Conservation (phyloP, 1,140 invertebrate genomes). For the Pachypeltis micranthus region DNA sequence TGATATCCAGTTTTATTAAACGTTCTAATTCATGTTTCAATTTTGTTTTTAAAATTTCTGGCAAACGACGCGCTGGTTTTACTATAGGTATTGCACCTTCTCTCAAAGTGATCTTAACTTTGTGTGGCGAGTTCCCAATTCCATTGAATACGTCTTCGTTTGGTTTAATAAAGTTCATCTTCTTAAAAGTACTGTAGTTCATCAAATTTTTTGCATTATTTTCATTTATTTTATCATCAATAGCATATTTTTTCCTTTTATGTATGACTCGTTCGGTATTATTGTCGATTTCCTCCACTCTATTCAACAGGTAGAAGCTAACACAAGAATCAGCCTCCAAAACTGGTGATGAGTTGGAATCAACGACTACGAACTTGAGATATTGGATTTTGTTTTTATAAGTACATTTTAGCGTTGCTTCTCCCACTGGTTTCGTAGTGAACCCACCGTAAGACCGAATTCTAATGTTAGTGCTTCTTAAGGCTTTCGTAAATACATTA, state of each 20-base stretch:
- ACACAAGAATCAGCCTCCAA: neutral
- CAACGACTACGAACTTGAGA: neutral
- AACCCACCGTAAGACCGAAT: neutral
- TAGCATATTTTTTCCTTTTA: too few species aligned
- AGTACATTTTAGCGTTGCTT: neutral
- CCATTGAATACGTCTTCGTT: conserved; percentile 24
- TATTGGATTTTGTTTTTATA: neutral
- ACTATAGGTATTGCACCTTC: conserved; percentile 28
- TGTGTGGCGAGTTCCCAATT: conserved; percentile 31
- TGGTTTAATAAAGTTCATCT: conserved; percentile 8
- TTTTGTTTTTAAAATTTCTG: too few species aligned
- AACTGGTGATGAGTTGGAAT: neutral
- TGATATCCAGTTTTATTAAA: neutral
- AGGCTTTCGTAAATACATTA: neutral
- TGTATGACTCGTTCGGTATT: too few species aligned
- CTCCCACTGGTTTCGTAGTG: neutral
- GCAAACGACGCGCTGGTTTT: neutral
- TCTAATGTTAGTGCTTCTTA: neutral
- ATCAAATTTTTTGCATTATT: neutral
- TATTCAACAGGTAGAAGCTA: neutral
- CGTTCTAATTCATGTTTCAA: neutral
- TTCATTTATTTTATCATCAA: too few species aligned
- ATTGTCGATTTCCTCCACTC: neutral
- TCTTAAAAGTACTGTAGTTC: neutral
- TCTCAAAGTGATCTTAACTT: conserved; percentile 30